Conservation (phyloP, 2,113 vertebrate species). For the Anarrhichthys ocellatus region DNA sequence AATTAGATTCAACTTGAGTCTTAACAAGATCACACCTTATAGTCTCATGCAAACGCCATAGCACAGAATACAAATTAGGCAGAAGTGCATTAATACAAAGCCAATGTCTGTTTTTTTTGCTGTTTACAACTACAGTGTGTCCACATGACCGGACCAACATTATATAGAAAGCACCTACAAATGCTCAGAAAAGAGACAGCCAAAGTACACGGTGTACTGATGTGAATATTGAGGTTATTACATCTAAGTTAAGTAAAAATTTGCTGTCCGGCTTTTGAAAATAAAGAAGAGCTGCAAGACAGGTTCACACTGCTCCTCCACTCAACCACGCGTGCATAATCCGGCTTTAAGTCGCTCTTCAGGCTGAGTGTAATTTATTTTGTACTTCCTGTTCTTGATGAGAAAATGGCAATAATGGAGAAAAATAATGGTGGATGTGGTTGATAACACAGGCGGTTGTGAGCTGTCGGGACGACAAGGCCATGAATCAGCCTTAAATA, state of each 20-base stretch:
- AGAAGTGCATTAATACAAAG: not conserved
- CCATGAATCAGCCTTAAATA: not conserved
- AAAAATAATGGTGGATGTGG: constrained; percentile 37
- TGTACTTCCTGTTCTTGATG: constrained; percentile 56
- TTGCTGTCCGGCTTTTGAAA: constrained; percentile 38
- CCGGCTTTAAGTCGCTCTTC: constrained; percentile 64
- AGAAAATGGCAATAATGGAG: constrained; percentile 58
- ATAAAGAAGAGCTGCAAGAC: constrained; percentile 13
- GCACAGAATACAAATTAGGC: not conserved
- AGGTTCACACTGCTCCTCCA: constrained; percentile 13
- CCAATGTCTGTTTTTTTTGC: not conserved
- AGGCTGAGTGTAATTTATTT: constrained; percentile 63
- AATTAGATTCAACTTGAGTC: not conserved
- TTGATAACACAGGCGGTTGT: constrained; percentile 41
- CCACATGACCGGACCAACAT: not conserved
- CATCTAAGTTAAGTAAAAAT: constrained; percentile 34
- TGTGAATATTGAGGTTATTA: constrained; percentile 13
- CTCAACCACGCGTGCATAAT: constrained; percentile 71
- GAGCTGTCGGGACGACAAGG: not conserved
- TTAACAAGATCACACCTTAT: not conserved
- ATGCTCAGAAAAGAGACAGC: not conserved
- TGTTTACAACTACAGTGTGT: not conserved
- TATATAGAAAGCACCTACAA: not conserved
- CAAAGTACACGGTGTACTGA: not conserved
- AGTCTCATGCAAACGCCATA: not conserved